A percentile compares a stretch with the other conserved stretches of the same genome.
These are phyloP conservation scores for Temnothorax longispinosus DNA, from an alignment of 1,140 invertebrate genomes.

Conservation along the genomic window DNA sequence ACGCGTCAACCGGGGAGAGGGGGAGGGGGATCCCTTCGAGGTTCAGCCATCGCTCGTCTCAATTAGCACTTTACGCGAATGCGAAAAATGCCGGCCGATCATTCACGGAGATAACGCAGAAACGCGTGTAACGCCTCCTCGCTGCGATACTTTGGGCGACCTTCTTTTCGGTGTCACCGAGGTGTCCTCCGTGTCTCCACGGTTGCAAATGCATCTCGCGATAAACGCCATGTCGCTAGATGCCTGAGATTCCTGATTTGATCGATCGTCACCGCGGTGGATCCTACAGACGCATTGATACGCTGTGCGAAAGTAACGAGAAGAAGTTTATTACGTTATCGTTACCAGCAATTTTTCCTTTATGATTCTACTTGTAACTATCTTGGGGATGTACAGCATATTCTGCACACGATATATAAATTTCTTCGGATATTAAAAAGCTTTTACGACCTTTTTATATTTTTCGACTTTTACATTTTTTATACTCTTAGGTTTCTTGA, in stretches of 20 bases:
- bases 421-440: not conserved
- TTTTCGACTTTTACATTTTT: not conserved
- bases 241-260: constrained; percentile 46
- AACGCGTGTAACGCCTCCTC: constrained; percentile 39
- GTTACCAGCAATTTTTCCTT: not conserved
- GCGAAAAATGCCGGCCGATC: constrained; percentile 24
- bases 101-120: constrained; percentile 39
- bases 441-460: not conserved
- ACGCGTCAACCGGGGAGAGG: not conserved
- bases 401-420: not conserved
- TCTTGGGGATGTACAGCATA: not conserved
- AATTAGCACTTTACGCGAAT: constrained; percentile 56
- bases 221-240: constrained; percentile 44
- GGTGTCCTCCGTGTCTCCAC: not conserved
- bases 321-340: no score
- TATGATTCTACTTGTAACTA: not conserved
- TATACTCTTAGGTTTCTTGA: not conserved
- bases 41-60: constrained; percentile 52
- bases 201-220: constrained; percentile 18
- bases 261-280: constrained; percentile 22
- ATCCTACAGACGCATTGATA: not conserved
- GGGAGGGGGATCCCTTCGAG: not conserved
- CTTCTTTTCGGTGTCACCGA: constrained; percentile 6
- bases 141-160: constrained; percentile 27
- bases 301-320: not conserved